phyloP scores from a whole-genome alignment of 2,113 vertebrate genomes.

The Plotosus lineatus region DNA sequence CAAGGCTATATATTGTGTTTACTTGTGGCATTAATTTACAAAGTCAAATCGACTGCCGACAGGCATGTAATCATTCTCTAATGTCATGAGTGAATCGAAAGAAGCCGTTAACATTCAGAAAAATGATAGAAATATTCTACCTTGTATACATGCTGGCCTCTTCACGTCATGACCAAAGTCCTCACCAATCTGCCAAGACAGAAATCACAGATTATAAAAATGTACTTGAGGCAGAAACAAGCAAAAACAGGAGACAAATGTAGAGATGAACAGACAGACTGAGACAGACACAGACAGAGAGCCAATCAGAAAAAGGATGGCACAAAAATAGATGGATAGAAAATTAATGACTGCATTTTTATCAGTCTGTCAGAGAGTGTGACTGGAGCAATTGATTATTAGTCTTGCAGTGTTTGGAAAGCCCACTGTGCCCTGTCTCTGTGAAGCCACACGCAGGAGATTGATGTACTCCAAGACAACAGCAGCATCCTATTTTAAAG shows the following conservation, averaged over 20 bases:
- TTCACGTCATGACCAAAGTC: neutral
- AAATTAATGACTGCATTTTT: conserved; percentile 42
- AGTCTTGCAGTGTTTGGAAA: conserved; percentile 39
- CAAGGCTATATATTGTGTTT: neutral
- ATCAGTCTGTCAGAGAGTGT: conserved; percentile 43
- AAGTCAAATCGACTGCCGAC: conserved; percentile 1
- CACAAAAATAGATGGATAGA: conserved; percentile 41
- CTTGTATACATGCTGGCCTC: conserved; percentile 27
- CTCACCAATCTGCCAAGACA: conserved; percentile 43
- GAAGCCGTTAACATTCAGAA: neutral
- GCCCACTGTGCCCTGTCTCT: conserved; percentile 18
- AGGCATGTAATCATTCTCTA: neutral
- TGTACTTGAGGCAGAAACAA: conserved; percentile 23
- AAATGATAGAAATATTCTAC: conserved; percentile 19
- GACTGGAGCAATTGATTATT: conserved; percentile 52
- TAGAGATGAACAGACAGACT: conserved; percentile 18
- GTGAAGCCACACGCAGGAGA: conserved; percentile 18
- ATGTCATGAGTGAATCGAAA: neutral
- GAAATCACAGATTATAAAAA: conserved; percentile 42
- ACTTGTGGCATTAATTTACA: neutral
- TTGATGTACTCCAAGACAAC: conserved; percentile 40
- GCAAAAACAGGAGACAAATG: neutral
- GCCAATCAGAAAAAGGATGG: conserved; percentile 26
- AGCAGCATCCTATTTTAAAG: neutral
- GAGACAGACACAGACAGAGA: conserved; percentile 15